Conservation (phyloP, 2,888 invertebrate species). For the Caenorhabditis doughertyi region DNA sequence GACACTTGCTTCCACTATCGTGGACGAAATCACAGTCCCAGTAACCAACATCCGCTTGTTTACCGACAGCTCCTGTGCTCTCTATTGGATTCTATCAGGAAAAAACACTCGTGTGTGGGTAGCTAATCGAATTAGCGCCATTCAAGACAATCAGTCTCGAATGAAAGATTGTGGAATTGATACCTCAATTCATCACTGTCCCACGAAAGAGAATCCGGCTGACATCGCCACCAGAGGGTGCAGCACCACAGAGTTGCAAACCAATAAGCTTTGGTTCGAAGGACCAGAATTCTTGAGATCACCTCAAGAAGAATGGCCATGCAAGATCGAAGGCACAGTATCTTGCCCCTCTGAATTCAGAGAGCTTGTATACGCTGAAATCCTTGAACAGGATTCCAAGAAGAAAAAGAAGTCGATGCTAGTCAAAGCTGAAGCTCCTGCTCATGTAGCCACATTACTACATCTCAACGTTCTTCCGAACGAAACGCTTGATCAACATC, state of each 20-base stretch:
- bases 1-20: background rate
- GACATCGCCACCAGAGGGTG: slow-evolving; percentile 74
- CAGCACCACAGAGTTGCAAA: slow-evolving; percentile 36
- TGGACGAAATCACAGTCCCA: background rate
- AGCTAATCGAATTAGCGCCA: background rate
- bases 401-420: background rate
- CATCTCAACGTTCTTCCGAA: no score
- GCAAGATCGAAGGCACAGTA: slow-evolving; percentile 6
- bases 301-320: slow-evolving; percentile 1
- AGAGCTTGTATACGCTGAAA: background rate
- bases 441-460: no score
- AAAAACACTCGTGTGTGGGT: background rate
- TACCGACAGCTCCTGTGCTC: background rate
- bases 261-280: slow-evolving; percentile 41
- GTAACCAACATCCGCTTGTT: background rate
- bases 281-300: slow-evolving; percentile 47
- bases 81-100: background rate
- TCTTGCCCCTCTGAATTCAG: background rate
- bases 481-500: no score
- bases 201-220: slow-evolving; percentile 75
- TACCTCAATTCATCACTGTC: slow-evolving; percentile 62
- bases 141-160: background rate
- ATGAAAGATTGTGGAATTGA: background rate
- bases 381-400: background rate
- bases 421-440: background rate